A percentile compares a stretch with the other conserved stretches of the same genome.
These are phyloP conservation scores for Chorisops tibialis DNA, from an alignment of 2,888 invertebrate genomes.

Conservation along the genomic window DNA sequence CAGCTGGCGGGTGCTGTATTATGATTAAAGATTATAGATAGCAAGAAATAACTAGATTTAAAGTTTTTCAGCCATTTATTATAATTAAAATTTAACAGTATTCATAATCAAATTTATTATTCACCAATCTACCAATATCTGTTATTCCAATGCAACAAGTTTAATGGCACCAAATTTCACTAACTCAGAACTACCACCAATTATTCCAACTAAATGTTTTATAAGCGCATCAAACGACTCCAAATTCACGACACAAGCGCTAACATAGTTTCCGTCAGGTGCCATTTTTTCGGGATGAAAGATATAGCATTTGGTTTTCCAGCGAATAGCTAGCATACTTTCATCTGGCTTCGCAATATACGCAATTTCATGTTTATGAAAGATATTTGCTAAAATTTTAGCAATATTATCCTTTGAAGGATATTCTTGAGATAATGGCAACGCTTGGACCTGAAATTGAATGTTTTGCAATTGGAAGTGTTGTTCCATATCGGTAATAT, in stretches of 20 bases:
- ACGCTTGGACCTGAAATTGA: slow-evolving; percentile 29
- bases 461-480: slow-evolving; percentile 23
- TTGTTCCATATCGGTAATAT: slow-evolving; percentile 32
- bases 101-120: no score
- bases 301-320: slow-evolving; percentile 12
- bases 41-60: no score
- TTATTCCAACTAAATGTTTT: background rate
- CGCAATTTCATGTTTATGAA: slow-evolving; percentile 31
- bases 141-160: background rate
- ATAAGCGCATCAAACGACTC: background rate
- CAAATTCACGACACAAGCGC: background rate
- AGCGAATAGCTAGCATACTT: slow-evolving; percentile 1
- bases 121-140: no score
- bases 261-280: background rate
- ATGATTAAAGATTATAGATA: no score
- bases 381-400: slow-evolving; percentile 28
- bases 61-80: no score
- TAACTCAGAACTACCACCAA: background rate
- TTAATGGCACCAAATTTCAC: slow-evolving; percentile 4
- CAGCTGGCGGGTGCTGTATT: no score
- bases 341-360: slow-evolving; percentile 20
- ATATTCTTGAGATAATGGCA: slow-evolving; percentile 21
- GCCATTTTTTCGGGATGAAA: slow-evolving; percentile 10
- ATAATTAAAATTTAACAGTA: no score
- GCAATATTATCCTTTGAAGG: slow-evolving; percentile 23